Evolutionary conservation across 2,888 invertebrate species (phyloP).

Genomic region (Congeria kusceri): DNA sequence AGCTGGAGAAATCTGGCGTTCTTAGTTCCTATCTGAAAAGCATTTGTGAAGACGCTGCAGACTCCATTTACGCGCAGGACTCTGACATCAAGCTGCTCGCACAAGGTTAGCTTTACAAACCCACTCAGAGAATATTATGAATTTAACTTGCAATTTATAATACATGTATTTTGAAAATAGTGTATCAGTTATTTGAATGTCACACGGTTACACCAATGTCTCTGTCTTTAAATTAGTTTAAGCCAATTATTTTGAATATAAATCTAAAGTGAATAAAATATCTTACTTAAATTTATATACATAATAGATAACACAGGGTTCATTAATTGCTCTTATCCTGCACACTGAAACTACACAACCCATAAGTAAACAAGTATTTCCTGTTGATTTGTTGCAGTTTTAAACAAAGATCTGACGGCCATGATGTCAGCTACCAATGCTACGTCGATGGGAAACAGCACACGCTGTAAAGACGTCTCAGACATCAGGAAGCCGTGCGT

Average conservation of each 20-base stretch:
- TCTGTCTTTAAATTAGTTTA: too few species aligned
- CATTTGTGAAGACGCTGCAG: conserved; percentile 91
- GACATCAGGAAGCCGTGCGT: conserved; percentile 88
- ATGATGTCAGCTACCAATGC: conserved; percentile 90
- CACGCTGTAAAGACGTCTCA: conserved; percentile 79
- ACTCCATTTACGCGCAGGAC: conserved; percentile 76
- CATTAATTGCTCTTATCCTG: too few species aligned
- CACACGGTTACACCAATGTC: too few species aligned
- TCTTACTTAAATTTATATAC: too few species aligned
- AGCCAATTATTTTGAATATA: too few species aligned
- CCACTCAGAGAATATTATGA: too few species aligned
- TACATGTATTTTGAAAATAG: too few species aligned
- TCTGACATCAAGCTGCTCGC: conserved; percentile 80
- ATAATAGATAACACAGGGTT: too few species aligned
- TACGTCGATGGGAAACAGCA: conserved; percentile 87
- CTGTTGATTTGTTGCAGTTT: conserved; percentile 71
- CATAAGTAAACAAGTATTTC: background rate
- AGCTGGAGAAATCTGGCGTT: conserved; percentile 89
- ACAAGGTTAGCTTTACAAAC: conserved; percentile 75
- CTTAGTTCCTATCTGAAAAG: conserved; percentile 91
- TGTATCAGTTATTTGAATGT: too few species aligned
- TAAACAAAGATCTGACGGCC: conserved; percentile 76
- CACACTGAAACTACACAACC: too few species aligned
- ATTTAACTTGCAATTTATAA: too few species aligned
- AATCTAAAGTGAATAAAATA: too few species aligned